Evolutionary conservation across 2,888 invertebrate species (phyloP).

Genomic region (Rhorus exstirpatorius): DNA sequence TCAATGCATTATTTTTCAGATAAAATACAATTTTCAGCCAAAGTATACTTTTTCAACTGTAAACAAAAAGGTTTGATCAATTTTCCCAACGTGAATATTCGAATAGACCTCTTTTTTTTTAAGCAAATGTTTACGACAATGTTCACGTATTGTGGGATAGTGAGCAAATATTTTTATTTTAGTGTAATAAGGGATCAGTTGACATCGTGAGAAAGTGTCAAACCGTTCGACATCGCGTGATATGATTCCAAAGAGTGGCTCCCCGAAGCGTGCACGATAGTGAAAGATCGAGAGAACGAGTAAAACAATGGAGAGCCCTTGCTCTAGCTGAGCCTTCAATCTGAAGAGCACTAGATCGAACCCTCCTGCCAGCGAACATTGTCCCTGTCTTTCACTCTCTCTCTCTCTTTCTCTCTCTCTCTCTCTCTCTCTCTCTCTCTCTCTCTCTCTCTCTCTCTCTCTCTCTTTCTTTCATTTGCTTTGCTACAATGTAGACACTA

Average conservation of each 20-base stretch:
- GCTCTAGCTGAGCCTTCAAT: slow-evolving; percentile 76
- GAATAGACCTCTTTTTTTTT: too few relatives aligned
- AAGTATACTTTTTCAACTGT: too few relatives aligned
- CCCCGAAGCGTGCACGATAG: slow-evolving; percentile 11
- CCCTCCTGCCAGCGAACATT: slow-evolving; percentile 75
- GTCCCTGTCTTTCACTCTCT: slow-evolving; percentile 72
- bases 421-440: slow-evolving; percentile 16
- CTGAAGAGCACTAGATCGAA: slow-evolving; percentile 83
- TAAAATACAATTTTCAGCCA: not conserved
- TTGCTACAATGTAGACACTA: slow-evolving; percentile 29
- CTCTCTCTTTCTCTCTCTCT: slow-evolving; percentile 25
- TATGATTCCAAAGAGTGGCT: slow-evolving; percentile 32
- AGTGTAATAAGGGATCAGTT: too few relatives aligned
- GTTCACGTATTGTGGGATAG: too few relatives aligned
- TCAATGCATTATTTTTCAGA: not conserved
- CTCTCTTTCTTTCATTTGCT: slow-evolving; percentile 23
- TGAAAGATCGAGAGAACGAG: slow-evolving; percentile 42
- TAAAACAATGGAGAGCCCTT: slow-evolving; percentile 63
- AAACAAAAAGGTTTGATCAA: too few relatives aligned
- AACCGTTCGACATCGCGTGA: slow-evolving; percentile 18
- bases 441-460: too few relatives aligned
- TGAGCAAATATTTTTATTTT: too few relatives aligned
- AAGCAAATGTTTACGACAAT: too few relatives aligned
- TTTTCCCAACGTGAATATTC: too few relatives aligned
- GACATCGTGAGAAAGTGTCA: slow-evolving; percentile 26